These are phyloP conservation scores for Brachionus koreanus DNA, from an alignment of 1,140 invertebrate species.

Conservation along the genomic window DNA sequence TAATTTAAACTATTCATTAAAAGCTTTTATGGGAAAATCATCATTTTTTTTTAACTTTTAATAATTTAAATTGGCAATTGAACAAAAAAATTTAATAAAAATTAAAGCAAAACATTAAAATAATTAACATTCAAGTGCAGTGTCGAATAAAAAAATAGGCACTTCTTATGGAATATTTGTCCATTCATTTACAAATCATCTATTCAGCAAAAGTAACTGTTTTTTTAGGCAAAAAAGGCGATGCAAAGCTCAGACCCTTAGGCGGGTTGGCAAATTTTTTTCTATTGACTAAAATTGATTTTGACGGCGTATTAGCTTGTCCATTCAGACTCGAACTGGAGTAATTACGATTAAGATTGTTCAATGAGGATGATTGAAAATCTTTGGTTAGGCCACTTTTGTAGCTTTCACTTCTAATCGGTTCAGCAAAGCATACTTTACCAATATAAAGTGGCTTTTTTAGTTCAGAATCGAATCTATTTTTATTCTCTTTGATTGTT, in stretches of 20 bases:
- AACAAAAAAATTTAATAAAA: too few relatives aligned
- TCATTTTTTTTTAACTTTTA: too few relatives aligned
- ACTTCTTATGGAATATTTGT: neutral
- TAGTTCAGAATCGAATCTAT: neutral
- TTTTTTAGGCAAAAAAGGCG: conserved; percentile 8
- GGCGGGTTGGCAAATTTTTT: conserved; percentile 29
- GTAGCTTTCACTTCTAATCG: neutral
- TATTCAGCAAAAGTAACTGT: conserved; percentile 20
- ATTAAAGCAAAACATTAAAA: neutral
- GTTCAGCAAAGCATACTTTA: neutral
- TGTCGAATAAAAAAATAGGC: neutral
- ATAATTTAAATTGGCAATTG: too few relatives aligned
- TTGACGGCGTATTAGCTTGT: neutral
- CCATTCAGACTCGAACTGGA: neutral
- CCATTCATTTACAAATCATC: neutral
- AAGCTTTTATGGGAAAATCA: too few relatives aligned
- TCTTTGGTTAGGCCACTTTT: neutral
- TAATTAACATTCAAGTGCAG: neutral
- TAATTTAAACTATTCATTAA: too few relatives aligned
- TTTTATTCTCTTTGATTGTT: neutral
- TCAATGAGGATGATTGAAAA: neutral
- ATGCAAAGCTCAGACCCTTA: neutral
- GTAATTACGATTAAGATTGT: neutral
- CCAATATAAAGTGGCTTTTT: neutral
- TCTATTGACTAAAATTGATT: conserved; percentile 22